A percentile compares a stretch with the other conserved stretches of the same genome.
Evolutionary conservation across 1,140 invertebrate species (phyloP).

Genomic region (Drosophila melanica): DNA sequence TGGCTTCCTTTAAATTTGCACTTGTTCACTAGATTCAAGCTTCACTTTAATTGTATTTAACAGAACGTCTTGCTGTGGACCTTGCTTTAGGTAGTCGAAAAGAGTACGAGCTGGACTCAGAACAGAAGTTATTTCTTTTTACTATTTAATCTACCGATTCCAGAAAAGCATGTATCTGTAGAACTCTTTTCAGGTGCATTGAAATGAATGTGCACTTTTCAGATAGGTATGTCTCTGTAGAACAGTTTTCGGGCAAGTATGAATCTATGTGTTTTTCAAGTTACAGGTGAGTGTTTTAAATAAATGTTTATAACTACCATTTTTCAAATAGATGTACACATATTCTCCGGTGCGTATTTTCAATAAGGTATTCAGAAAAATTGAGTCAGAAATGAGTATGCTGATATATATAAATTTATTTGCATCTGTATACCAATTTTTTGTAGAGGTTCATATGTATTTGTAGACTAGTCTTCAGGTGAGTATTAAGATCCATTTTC

Average conservation of each 20-base stretch:
- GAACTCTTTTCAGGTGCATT: too few relatives aligned
- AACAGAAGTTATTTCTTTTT: constrained; percentile 5
- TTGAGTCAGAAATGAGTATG: too few relatives aligned
- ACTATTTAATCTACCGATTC: constrained; percentile 13
- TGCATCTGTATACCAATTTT: background rate
- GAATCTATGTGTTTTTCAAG: too few relatives aligned
- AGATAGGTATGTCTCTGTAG: too few relatives aligned
- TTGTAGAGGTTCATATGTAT: too few relatives aligned
- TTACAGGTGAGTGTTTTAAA: background rate
- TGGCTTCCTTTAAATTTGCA: background rate
- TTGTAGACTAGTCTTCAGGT: too few relatives aligned
- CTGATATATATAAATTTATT: background rate
- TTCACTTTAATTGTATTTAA: constrained; percentile 1
- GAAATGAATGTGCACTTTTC: too few relatives aligned
- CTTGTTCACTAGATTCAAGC: background rate
- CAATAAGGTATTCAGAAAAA: too few relatives aligned
- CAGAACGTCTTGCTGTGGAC: constrained; percentile 4
- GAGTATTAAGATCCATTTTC: too few relatives aligned
- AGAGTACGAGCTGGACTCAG: constrained; percentile 14
- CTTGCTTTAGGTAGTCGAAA: constrained; percentile 24
- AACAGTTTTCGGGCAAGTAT: too few relatives aligned
- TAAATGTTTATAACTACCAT: background rate
- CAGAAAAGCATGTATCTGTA: background rate
- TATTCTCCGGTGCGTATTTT: too few relatives aligned
- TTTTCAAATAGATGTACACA: background rate